A percentile compares a stretch with the other conserved stretches of the same genome.
phyloP scores from a whole-genome alignment of 2,113 vertebrate species.

The Melanerpes formicivorus region DNA sequence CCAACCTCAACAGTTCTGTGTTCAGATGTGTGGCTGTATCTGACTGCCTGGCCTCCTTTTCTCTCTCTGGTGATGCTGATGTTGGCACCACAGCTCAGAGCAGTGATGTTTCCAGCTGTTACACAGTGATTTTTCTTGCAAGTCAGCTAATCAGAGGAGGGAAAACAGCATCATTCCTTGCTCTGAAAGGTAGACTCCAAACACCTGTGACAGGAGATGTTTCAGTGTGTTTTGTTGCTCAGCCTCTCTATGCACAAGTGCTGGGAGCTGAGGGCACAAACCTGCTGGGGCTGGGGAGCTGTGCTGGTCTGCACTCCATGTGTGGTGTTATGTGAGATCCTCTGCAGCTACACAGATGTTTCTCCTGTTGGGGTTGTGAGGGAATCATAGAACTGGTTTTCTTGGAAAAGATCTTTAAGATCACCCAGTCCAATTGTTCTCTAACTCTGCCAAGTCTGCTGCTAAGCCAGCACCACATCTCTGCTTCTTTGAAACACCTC shows the following conservation, averaged over 20 bases:
- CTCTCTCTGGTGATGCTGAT: not conserved
- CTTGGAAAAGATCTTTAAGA: too few species aligned
- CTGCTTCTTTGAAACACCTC: too few species aligned
- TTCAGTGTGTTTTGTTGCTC: not conserved
- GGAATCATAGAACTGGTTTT: not conserved
- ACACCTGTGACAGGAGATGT: not conserved
- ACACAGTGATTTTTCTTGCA: not conserved
- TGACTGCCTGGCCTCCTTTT: not conserved
- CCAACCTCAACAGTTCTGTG: too few species aligned
- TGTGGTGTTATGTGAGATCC: not conserved
- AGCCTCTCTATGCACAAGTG: rapidly evolving
- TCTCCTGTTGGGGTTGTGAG: conserved; percentile 14
- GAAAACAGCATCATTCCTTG: not conserved
- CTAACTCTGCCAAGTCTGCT: too few species aligned
- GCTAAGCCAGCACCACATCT: too few species aligned
- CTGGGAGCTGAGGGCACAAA: not conserved
- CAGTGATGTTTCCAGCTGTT: not conserved
- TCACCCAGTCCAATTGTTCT: too few species aligned
- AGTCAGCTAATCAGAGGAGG: not conserved
- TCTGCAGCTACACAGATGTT: not conserved
- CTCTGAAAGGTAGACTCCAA: not conserved
- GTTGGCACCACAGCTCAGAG: not conserved
- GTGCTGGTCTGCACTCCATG: not conserved
- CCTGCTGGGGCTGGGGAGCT: not conserved
- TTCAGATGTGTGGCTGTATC: not conserved